Percentiles rank a stretch among this genome's conserved stretches.
Conservation (phyloP, 2,888 invertebrate species). For the Blomia tropicalis region DNA sequence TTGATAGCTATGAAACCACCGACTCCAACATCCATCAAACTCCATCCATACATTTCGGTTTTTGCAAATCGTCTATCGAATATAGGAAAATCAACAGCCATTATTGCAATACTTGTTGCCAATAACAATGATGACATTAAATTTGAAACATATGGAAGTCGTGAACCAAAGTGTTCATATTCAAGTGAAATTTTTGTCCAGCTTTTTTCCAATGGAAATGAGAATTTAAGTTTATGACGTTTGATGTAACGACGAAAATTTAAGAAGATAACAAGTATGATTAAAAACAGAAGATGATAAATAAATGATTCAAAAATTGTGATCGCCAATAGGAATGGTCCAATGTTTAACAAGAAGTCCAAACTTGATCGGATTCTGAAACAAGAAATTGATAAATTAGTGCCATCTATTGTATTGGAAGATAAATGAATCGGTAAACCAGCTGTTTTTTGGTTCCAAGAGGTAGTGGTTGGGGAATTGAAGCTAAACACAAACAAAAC, state of each 20-base stretch:
- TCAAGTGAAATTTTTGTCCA: background rate
- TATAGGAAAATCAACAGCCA: slow-evolving; percentile 78
- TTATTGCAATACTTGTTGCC: slow-evolving; percentile 50
- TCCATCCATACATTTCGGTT: slow-evolving; percentile 65
- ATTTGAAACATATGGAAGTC: slow-evolving; percentile 18
- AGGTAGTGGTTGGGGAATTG: too few relatives aligned
- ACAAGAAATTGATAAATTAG: too few relatives aligned
- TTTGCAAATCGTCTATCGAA: slow-evolving; percentile 76
- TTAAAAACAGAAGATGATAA: slow-evolving; percentile 2
- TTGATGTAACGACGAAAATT: slow-evolving; percentile 12
- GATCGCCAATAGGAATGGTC: background rate
- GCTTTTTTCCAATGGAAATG: background rate
- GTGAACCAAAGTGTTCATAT: background rate
- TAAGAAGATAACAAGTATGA: slow-evolving; percentile 8
- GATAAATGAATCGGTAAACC: too few relatives aligned
- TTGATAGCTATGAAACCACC: slow-evolving; percentile 68
- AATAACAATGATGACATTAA: slow-evolving; percentile 38
- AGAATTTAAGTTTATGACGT: background rate
- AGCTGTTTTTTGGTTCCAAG: too few relatives aligned
- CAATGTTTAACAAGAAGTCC: slow-evolving; percentile 10
- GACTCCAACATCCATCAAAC: slow-evolving; percentile 89
- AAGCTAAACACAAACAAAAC: background rate
- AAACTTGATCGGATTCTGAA: slow-evolving; percentile 1
- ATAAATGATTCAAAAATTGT: background rate
- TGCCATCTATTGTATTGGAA: too few relatives aligned